phyloP scores from a whole-genome alignment of 2,113 vertebrate species.

The Siniperca chuatsi region DNA sequence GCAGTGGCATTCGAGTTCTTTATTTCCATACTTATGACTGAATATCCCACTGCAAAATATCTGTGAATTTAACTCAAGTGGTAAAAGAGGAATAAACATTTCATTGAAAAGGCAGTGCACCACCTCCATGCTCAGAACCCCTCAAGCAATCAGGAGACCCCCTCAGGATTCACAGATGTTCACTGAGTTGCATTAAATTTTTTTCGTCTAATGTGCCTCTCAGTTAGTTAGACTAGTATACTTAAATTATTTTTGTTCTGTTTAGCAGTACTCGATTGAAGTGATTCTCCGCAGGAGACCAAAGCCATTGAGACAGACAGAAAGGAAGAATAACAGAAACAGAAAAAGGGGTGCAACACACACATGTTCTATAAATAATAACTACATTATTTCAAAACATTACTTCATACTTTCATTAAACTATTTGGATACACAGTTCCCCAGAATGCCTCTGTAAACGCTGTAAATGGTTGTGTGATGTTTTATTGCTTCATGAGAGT shows the following conservation, averaged over 20 bases:
- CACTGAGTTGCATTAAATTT: slow-evolving; percentile 41
- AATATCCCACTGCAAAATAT: slow-evolving; percentile 43
- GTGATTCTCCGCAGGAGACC: slow-evolving; percentile 57
- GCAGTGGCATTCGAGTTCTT: slow-evolving; percentile 22
- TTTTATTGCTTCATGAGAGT: slow-evolving; percentile 27
- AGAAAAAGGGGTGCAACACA: neutral
- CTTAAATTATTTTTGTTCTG: slow-evolving; percentile 53
- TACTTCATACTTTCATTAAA: slow-evolving; percentile 4
- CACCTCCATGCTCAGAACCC: slow-evolving; percentile 35
- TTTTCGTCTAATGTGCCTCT: slow-evolving; percentile 44
- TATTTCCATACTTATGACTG: slow-evolving; percentile 57
- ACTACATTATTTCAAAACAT: slow-evolving; percentile 15
- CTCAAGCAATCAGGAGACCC: slow-evolving; percentile 55
- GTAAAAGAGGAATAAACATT: slow-evolving; percentile 55
- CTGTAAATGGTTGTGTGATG: slow-evolving; percentile 16
- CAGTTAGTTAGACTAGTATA: slow-evolving; percentile 47
- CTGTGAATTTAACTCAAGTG: slow-evolving; percentile 40
- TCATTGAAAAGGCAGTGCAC: slow-evolving; percentile 44
- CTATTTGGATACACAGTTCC: neutral
- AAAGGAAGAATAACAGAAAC: slow-evolving; percentile 5
- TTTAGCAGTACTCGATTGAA: slow-evolving; percentile 61
- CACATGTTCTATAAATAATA: slow-evolving; percentile 6
- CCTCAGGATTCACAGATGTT: slow-evolving; percentile 54
- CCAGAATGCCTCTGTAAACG: neutral
- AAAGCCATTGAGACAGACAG: slow-evolving; percentile 10